Evolutionary conservation across 2,888 invertebrate species (phyloP), one percentile per base, ranked within the genome.

Genomic region (Lithosia quadra): DNA sequence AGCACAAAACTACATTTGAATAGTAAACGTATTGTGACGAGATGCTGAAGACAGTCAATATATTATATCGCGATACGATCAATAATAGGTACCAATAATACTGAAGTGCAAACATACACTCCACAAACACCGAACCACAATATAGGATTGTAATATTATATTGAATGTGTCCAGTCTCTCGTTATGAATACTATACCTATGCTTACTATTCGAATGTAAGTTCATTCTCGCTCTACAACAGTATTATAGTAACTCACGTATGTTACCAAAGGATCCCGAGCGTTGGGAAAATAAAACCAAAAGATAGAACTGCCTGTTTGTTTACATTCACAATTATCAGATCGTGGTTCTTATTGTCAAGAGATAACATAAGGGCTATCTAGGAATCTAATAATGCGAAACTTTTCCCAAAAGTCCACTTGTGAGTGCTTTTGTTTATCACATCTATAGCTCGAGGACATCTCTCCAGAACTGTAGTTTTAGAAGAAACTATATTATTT

Each of bases 251-350:
- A 43, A 39, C 15, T 39, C 15, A 39, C 5, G 2, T 2, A 39
- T 13, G 43, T 43, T 69, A 49, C 36, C 22, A 55, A 53, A 28
- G 43, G 67, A 61, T 72, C 65, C 56, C 22, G 62, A 69, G 78
- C 74, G 69, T 73, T 75, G 62, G 49, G 3, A 64, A 67, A 66
- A 62, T 68, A 61, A 24, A 62, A 49, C 18, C 33, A 21, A n/a
- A 68, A 78, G 74, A 76, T 77, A 80, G 77, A 79, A 79, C 78
- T 80, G 39, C 61, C 55, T 68, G 71, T 71, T 55, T 78, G 73
- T 76, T 65, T 72, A 68, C 75, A n/a, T 49, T 49, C 68, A 72
- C 78, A 81, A 83, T 83, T 82, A 82, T 81, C 84, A 82, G 83
- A 81, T 81, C 73, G 65, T 21, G 18, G 13, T 36, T 58, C 70